Percentiles rank a stretch among this genome's conserved stretches.
phyloP scores from a whole-genome alignment of 1,140 invertebrate species.

The Pinna nobilis region DNA sequence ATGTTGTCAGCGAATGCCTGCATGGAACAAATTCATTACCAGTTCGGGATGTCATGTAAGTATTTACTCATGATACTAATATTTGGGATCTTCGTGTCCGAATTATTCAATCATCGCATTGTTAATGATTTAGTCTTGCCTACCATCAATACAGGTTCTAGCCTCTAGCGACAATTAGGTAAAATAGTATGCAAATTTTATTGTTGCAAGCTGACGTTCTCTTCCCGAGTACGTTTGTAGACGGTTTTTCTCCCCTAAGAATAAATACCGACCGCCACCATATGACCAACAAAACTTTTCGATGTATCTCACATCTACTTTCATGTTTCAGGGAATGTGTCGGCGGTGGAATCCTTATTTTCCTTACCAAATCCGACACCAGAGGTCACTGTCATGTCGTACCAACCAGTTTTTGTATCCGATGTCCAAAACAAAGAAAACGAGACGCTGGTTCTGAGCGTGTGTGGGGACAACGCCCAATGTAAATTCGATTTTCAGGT shows the following conservation, averaged over 20 bases:
- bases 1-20: slow-evolving; percentile 37
- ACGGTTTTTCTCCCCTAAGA: no score
- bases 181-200: no score
- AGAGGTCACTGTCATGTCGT: slow-evolving; percentile 9
- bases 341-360: slow-evolving; percentile 29
- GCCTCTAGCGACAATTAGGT: no score
- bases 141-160: neutral
- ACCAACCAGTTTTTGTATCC: slow-evolving; percentile 47
- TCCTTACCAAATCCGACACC: neutral
- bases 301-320: neutral
- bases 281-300: no score
- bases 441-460: slow-evolving; percentile 34
- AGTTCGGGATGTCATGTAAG: slow-evolving; percentile 69
- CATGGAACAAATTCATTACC: slow-evolving; percentile 60
- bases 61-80: neutral
- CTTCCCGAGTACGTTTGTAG: no score
- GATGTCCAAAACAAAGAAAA: slow-evolving; percentile 35
- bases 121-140: neutral
- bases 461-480: slow-evolving; percentile 60
- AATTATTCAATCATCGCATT: neutral
- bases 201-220: no score
- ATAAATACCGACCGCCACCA: no score
- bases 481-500: slow-evolving; percentile 65
- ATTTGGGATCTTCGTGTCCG: neutral
- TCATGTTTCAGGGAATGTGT: slow-evolving; percentile 27